Base-by-base conservation (phyloP, 1,140 invertebrate genomes). In the Cherax destructor region DNA sequence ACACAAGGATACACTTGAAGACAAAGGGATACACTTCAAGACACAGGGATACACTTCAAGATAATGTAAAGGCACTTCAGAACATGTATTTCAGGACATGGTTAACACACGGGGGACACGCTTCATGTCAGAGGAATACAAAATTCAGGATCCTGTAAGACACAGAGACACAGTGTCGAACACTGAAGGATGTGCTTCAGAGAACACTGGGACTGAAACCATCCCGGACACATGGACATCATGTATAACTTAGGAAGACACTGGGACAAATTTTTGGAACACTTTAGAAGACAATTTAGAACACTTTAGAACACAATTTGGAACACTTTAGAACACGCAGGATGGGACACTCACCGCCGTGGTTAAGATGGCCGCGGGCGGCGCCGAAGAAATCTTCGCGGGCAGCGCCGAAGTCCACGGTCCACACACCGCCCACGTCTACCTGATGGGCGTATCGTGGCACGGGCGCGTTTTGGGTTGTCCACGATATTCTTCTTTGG, bases 311-410 rank as follows among this genome's bases (percentile, higher is more conserved):
- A 69, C 3, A 69, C 65, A 16, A 5, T 18, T 16, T 21, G 1
- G 65, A 18, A 10, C 65, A 69, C 65, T 18, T 41, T 41, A 5
- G 30, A 21, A 61, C 61, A 21, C 30, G 59, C 7, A 79, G 47
- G 47, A n/a, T 56, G 30, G 18, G 80, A 49, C 69, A 83, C 81
- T 83, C 59, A 83, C 81, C 30, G 61, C 49, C 24, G 18, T 30
- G 56, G 24, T 9, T 7, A 86, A 86, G 85, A 86, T 86, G 85
- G 85, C 84, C 74, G 85, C 50, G 49, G 50, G 24, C 52, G 50
- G 13, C 56, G 50, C 52, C 85, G 50, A 49, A 56, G 84, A 9
- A 10, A 18, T 21, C 9, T 61, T 59, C 24, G 81, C 47, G 24
- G 59, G 69, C 47, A 47, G 69, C 2, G 81, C 69, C 81, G 81